These are phyloP conservation scores for Sebastes steindachneri DNA, from an alignment of 2,797 vertebrate species.

Conservation along the genomic window DNA sequence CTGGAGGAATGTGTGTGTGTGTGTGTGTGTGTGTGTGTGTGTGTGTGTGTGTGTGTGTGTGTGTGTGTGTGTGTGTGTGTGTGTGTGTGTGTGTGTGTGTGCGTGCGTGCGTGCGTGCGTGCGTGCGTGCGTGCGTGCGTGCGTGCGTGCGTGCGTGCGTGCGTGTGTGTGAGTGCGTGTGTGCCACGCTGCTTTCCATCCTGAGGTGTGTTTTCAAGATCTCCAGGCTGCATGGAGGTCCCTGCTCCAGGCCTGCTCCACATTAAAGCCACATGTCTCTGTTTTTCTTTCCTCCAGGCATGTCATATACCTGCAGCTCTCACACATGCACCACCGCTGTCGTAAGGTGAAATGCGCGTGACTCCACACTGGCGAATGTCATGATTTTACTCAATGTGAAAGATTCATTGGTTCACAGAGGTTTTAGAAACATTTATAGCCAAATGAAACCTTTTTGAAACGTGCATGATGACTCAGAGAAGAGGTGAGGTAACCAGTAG, in stretches of 20 bases:
- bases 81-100: neutral
- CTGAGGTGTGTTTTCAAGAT: conserved; percentile 85
- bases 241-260: conserved; percentile 87
- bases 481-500: conserved; percentile 14
- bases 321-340: neutral
- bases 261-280: conserved; percentile 90
- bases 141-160: neutral
- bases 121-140: no score
- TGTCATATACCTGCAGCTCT: conserved; percentile 65
- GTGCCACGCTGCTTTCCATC: conserved; percentile 69
- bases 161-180: neutral
- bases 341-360: neutral
- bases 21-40: conserved; percentile 27
- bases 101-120: neutral
- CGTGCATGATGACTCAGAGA: conserved; percentile 31
- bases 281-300: conserved; percentile 71
- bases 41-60: no score
- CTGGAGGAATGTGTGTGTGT: conserved; percentile 77
- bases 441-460: conserved; percentile 14
- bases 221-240: conserved; percentile 88
- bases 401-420: conserved; percentile 29
- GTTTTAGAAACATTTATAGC: conserved; percentile 34
- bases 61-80: neutral
- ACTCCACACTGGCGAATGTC: neutral
- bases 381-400: conserved; percentile 12